Percentiles rank a stretch among this genome's conserved stretches.
phyloP scores from a whole-genome alignment of 2,797 vertebrate genomes.

The Anableps anableps region DNA sequence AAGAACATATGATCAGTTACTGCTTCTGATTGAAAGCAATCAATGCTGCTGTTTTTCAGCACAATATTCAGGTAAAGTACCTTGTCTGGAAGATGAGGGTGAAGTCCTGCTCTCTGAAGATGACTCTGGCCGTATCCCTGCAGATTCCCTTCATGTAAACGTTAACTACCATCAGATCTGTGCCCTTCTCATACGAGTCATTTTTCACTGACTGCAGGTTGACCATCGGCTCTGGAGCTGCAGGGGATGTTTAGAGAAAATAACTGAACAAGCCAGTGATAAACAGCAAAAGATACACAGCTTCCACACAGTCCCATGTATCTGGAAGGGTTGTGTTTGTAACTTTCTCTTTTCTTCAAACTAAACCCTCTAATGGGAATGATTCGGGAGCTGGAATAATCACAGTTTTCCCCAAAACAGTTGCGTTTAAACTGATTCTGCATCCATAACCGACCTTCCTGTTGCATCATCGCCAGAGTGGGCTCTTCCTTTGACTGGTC shows the following conservation, averaged over 20 bases:
- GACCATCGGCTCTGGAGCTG: constrained; percentile 90
- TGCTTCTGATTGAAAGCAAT: neutral
- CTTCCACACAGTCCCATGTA: neutral
- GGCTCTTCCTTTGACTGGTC: constrained; percentile 87
- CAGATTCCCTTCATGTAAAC: constrained; percentile 94
- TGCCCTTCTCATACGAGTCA: constrained; percentile 96
- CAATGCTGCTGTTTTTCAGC: rapidly evolving
- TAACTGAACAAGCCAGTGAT: neutral
- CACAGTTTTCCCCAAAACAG: neutral
- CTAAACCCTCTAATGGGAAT: neutral
- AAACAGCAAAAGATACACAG: neutral
- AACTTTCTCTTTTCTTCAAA: neutral
- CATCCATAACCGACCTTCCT: constrained; percentile 81
- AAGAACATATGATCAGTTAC: constrained; percentile 18
- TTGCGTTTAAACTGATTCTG: neutral
- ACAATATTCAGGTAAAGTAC: constrained; percentile 65
- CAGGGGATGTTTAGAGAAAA: neutral
- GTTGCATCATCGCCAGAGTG: constrained; percentile 75
- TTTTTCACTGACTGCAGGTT: constrained; percentile 92
- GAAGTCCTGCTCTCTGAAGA: constrained; percentile 98
- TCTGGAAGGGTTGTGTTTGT: neutral
- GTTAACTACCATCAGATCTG: constrained; percentile 96
- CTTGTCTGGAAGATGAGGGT: constrained; percentile 96
- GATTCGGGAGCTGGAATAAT: neutral
- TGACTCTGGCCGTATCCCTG: constrained; percentile 88